phyloP scores from a whole-genome alignment of 2,797 vertebrate species.

The Clarias platycephalus region DNA sequence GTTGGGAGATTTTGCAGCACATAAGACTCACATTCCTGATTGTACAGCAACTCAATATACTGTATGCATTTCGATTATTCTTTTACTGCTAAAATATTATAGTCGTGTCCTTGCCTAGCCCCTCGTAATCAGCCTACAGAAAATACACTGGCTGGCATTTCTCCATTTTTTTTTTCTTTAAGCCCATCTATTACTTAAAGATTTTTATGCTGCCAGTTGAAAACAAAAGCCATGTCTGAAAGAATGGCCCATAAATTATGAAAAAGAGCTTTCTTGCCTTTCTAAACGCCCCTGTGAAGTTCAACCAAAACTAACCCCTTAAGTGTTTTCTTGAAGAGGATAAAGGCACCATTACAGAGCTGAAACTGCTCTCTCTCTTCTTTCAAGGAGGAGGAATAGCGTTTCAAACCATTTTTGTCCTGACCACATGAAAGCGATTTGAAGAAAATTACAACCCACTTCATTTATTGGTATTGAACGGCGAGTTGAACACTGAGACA shows the following conservation, averaged over 20 bases:
- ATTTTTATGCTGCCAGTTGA: conserved; percentile 45
- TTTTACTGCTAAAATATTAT: conserved; percentile 9
- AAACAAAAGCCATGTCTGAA: conserved; percentile 48
- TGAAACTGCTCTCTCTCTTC: conserved; percentile 29
- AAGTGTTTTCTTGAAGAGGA: conserved; percentile 43
- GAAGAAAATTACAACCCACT: conserved; percentile 35
- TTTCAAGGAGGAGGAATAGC: conserved; percentile 40
- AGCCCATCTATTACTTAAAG: conserved; percentile 44
- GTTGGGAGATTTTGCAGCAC: background rate
- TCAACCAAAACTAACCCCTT: conserved; percentile 35
- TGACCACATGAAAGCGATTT: conserved; percentile 50
- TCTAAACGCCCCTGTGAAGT: conserved; percentile 30
- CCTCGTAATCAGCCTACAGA: conserved; percentile 24
- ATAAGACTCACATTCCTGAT: background rate
- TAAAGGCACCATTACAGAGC: conserved; percentile 32
- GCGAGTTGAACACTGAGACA: conserved; percentile 6
- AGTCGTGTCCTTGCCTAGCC: background rate
- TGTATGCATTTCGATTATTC: background rate
- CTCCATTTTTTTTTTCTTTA: conserved; percentile 18
- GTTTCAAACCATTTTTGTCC: conserved; percentile 34
- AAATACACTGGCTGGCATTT: conserved; percentile 43
- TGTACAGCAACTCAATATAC: background rate
- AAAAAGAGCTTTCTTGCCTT: conserved; percentile 39
- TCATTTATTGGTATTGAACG: conserved; percentile 30
- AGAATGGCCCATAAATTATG: conserved; percentile 47